Evolutionary conservation across 2,113 vertebrate species (phyloP).

Genomic region (Excalfactoria chinensis): DNA sequence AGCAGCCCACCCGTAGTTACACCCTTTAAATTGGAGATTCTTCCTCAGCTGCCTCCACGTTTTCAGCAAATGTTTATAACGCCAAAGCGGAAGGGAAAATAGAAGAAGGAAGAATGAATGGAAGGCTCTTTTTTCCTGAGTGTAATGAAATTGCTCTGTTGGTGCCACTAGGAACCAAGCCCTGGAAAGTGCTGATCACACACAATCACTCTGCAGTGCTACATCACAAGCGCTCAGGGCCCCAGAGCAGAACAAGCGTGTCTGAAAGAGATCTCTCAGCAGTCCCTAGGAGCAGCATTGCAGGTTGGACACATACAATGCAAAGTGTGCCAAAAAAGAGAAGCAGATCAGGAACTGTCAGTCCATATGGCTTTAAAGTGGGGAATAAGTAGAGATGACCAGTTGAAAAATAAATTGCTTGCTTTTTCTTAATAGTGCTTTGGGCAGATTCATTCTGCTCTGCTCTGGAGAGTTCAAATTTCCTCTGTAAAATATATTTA

Average conservation of each 20-base stretch:
- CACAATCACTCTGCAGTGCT: accelerated
- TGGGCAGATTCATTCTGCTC: not conserved
- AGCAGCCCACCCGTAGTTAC: not conserved
- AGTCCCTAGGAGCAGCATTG: not conserved
- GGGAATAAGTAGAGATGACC: not conserved
- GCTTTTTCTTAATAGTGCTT: not conserved
- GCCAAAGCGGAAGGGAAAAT: too few relatives aligned
- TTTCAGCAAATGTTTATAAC: not conserved
- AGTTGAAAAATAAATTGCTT: not conserved
- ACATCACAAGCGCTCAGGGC: not conserved
- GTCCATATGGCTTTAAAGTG: not conserved
- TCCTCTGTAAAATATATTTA: not conserved
- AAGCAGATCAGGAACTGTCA: not conserved
- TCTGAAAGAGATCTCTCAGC: not conserved
- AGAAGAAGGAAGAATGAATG: not conserved
- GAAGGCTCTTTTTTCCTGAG: not conserved
- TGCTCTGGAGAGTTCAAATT: not conserved
- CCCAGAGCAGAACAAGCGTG: not conserved
- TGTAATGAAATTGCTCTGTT: not conserved
- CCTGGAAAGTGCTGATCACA: not conserved
- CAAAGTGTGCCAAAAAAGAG: not conserved
- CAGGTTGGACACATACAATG: too few relatives aligned
- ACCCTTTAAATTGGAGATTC: not conserved
- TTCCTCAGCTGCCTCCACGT: not conserved
- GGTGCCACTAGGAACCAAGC: not conserved